A percentile compares a stretch with the other conserved stretches of the same genome.
These are phyloP conservation scores for Pipistrellus nathusii DNA, from an alignment of 2,797 vertebrate species.

Conservation along the genomic window DNA sequence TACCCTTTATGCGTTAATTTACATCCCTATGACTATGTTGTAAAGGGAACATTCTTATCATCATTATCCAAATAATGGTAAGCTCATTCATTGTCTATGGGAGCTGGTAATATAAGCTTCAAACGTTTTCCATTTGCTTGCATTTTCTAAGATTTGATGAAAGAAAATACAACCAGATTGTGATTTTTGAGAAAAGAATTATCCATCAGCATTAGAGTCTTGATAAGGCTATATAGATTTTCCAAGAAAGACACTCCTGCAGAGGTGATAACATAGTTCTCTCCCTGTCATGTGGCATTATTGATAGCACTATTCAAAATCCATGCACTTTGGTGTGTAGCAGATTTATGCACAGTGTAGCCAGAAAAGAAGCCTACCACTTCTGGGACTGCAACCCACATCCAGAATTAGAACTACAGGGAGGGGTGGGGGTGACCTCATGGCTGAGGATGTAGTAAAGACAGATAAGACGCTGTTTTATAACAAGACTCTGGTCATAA, in stretches of 20 bases:
- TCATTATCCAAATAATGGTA: not conserved
- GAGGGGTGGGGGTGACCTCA: not conserved
- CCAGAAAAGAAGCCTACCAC: constrained; percentile 71
- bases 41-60: not conserved
- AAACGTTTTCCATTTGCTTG: constrained; percentile 16
- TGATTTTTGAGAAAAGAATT: constrained; percentile 62
- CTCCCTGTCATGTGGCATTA: constrained; percentile 60
- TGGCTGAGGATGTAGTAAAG: constrained; percentile 47
- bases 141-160: constrained; percentile 71
- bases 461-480: constrained; percentile 55
- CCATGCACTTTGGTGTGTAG: constrained; percentile 78
- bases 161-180: constrained; percentile 39
- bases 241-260: constrained; percentile 72
- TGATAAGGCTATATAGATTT: constrained; percentile 47
- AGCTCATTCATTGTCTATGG: not conserved
- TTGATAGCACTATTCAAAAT: constrained; percentile 82
- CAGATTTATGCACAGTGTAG: constrained; percentile 76
- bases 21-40: not conserved
- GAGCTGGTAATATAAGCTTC: not conserved
- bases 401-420: constrained; percentile 55
- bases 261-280: constrained; percentile 77
- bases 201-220: constrained; percentile 62
- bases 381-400: constrained; percentile 69
- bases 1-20: not conserved
- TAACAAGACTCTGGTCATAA: constrained; percentile 52